Evolutionary conservation across 2,113 vertebrate species (phyloP).

Genomic region (Cricetomys ansorgei): DNA sequence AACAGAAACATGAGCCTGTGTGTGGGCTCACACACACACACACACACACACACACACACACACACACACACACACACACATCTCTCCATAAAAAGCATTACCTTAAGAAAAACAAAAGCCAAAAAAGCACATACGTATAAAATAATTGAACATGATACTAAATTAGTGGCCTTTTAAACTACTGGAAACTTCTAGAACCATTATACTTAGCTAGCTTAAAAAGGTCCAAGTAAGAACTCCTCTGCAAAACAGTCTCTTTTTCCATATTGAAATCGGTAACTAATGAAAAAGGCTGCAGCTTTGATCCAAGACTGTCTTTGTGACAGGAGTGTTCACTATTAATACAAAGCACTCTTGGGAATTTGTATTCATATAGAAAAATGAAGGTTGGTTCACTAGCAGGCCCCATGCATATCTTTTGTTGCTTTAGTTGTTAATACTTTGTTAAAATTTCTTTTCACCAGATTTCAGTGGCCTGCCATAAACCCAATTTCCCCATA

Average conservation of each 20-base stretch:
- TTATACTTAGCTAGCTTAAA: not conserved
- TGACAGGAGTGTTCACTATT: not conserved
- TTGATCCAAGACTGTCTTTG: not conserved
- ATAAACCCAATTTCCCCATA: conserved; percentile 28
- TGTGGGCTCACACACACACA: no score
- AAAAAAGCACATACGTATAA: not conserved
- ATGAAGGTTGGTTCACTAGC: not conserved
- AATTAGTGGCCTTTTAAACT: not conserved
- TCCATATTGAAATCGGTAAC: not conserved
- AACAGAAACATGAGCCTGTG: not conserved
- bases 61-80: not conserved
- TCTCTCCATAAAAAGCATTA: not conserved
- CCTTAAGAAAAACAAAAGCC: not conserved
- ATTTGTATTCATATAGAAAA: not conserved
- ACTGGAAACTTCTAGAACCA: not conserved
- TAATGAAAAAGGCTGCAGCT: not conserved
- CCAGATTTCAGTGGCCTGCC: not conserved
- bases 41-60: not conserved
- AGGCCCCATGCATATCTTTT: not conserved
- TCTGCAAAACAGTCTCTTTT: not conserved
- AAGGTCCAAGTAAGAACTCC: not conserved
- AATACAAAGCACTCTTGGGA: not conserved
- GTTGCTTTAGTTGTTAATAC: conserved; percentile 16
- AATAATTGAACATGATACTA: not conserved
- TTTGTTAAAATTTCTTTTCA: not conserved